Evolutionary conservation across 2,888 invertebrate species (phyloP).

Genomic region (Metopia argyrocephala): DNA sequence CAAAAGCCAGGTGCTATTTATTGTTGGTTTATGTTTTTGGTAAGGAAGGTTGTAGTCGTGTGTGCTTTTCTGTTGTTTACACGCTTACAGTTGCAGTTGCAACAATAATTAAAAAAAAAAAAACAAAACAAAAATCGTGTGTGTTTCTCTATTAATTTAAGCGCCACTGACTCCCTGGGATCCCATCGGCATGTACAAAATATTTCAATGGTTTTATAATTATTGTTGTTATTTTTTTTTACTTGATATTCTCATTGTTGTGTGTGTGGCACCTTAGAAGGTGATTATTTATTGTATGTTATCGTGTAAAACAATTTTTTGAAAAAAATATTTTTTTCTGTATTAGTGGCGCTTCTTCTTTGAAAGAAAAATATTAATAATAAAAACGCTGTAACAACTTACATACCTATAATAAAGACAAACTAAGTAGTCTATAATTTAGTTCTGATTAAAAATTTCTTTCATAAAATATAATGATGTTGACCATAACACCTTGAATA

Average conservation of each 20-base stretch:
- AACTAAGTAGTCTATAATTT: too few relatives aligned
- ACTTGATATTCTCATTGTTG: slow-evolving; percentile 9
- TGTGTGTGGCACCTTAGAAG: not conserved
- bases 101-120: slow-evolving; percentile 13
- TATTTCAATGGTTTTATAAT: not conserved
- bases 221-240: not conserved
- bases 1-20: slow-evolving; percentile 27
- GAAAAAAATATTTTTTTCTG: too few relatives aligned
- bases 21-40: slow-evolving; percentile 3
- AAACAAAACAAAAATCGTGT: slow-evolving; percentile 40
- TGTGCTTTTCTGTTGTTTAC: not conserved
- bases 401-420: too few relatives aligned
- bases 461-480: slow-evolving; percentile 33
- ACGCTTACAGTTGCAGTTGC: slow-evolving; percentile 7
- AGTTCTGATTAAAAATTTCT: not conserved
- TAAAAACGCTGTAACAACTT: slow-evolving; percentile 9
- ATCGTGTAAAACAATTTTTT: slow-evolving; percentile 71
- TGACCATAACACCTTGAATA: slow-evolving; percentile 53
- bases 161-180: slow-evolving; percentile 75
- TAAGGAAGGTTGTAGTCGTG: slow-evolving; percentile 1
- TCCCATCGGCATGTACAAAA: slow-evolving; percentile 50
- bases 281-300: slow-evolving; percentile 1
- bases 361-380: slow-evolving; percentile 28
- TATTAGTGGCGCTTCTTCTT: slow-evolving; percentile 69
- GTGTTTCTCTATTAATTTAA: slow-evolving; percentile 57